A percentile compares a stretch with the other conserved stretches of the same genome.
Evolutionary conservation across 2,888 invertebrate species (phyloP).

Genomic region (Phaedon cochleariae): DNA sequence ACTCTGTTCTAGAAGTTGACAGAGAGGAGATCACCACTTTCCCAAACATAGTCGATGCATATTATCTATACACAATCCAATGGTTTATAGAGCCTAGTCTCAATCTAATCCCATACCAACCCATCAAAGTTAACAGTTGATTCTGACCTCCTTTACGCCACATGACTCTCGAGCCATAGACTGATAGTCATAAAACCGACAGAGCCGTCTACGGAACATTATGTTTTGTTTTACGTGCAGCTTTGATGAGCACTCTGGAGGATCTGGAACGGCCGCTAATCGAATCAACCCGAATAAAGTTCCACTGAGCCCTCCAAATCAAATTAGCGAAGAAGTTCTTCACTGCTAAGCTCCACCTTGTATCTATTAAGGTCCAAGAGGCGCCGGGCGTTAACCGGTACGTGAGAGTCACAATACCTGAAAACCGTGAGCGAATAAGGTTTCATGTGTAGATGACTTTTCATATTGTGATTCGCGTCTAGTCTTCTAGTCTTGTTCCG

Average conservation of each 20-base stretch:
- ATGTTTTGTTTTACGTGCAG: background rate
- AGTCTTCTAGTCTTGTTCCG: no score
- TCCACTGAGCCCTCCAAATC: background rate
- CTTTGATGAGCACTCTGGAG: conserved; percentile 1
- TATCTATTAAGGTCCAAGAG: background rate
- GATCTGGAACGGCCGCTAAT: background rate
- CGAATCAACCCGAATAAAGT: background rate
- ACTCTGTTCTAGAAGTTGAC: no score
- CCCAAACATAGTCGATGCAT: no score
- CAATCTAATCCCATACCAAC: no score
- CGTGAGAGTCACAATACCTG: background rate
- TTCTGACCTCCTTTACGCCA: background rate
- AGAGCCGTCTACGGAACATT: background rate
- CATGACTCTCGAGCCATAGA: background rate
- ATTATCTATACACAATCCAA: no score
- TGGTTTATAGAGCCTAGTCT: no score
- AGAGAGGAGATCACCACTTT: no score
- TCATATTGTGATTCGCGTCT: background rate
- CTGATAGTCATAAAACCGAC: background rate
- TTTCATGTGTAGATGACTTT: background rate
- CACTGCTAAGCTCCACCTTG: background rate
- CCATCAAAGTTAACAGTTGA: background rate
- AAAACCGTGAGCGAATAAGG: background rate
- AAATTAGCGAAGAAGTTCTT: background rate
- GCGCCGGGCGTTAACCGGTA: background rate